A percentile compares a stretch with the other conserved stretches of the same genome.
phyloP scores from a whole-genome alignment of 2,113 vertebrate genomes.

The Dermatemys mawii region DNA sequence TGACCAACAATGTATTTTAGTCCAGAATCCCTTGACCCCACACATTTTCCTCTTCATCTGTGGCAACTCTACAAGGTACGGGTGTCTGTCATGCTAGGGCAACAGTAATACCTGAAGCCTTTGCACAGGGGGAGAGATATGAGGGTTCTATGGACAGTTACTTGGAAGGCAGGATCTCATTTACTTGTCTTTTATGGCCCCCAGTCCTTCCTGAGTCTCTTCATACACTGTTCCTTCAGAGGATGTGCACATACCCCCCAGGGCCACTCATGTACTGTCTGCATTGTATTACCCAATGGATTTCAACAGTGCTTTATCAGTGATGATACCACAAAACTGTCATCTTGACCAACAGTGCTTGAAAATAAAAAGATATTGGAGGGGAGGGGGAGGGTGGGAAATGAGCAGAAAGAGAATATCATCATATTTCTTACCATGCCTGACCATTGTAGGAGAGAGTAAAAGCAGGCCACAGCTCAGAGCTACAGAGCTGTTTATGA shows the following conservation, averaged over 20 bases:
- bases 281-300: background rate
- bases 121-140: background rate
- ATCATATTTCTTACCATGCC: background rate
- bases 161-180: fast-evolving
- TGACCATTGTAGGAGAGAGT: background rate
- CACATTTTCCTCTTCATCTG: background rate
- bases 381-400: background rate
- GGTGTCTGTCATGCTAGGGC: background rate
- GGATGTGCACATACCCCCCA: background rate
- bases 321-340: background rate
- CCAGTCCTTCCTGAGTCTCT: background rate
- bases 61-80: background rate
- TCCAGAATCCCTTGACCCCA: background rate
- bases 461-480: background rate
- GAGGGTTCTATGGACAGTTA: background rate
- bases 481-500: background rate
- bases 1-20: background rate
- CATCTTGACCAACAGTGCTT: background rate
- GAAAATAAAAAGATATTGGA: background rate
- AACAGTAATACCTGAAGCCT: background rate
- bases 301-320: background rate
- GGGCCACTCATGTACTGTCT: background rate
- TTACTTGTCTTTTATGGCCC: background rate
- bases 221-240: background rate
- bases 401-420: background rate